phyloP scores from a whole-genome alignment of 2,797 vertebrate genomes.

The Microcaecilia unicolor region DNA sequence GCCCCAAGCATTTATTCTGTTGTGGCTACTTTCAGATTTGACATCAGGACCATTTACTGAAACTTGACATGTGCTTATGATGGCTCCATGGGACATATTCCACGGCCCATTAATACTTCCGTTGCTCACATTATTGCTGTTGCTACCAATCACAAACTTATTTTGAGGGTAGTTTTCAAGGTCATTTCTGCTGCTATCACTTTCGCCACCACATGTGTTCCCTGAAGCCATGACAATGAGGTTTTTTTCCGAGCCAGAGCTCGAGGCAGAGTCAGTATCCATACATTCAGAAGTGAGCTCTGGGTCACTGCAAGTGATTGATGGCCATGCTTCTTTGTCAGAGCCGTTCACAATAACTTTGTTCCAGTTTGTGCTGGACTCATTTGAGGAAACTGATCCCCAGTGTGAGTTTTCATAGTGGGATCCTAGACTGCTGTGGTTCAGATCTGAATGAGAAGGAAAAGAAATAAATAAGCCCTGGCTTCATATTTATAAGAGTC shows the following conservation, averaged over 20 bases:
- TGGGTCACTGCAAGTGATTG: conserved; percentile 78
- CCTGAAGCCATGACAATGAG: conserved; percentile 69
- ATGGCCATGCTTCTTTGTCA: conserved; percentile 86
- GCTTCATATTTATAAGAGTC: too few relatives aligned
- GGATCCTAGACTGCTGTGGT: conserved; percentile 79
- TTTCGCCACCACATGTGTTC: conserved; percentile 57
- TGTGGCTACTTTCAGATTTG: conserved; percentile 69
- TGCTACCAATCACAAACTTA: conserved; percentile 64
- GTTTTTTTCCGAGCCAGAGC: conserved; percentile 82
- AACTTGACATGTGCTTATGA: conserved; percentile 71
- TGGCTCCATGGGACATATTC: conserved; percentile 58
- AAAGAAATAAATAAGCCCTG: neutral
- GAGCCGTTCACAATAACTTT: conserved; percentile 82
- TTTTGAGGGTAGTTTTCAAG: conserved; percentile 59
- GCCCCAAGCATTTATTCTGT: conserved; percentile 81
- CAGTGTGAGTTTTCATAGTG: conserved; percentile 92
- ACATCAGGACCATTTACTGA: conserved; percentile 67
- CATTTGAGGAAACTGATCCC: conserved; percentile 83
- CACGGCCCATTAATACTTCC: conserved; percentile 74
- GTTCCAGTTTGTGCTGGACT: conserved; percentile 85
- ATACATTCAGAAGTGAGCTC: conserved; percentile 89
- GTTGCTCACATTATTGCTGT: conserved; percentile 87
- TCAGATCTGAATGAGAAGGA: conserved; percentile 70
- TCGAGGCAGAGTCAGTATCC: conserved; percentile 87
- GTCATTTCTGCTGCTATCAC: conserved; percentile 66